Evolutionary conservation across 1,140 invertebrate species (phyloP).

Genomic region (Episyrphus balteatus): DNA sequence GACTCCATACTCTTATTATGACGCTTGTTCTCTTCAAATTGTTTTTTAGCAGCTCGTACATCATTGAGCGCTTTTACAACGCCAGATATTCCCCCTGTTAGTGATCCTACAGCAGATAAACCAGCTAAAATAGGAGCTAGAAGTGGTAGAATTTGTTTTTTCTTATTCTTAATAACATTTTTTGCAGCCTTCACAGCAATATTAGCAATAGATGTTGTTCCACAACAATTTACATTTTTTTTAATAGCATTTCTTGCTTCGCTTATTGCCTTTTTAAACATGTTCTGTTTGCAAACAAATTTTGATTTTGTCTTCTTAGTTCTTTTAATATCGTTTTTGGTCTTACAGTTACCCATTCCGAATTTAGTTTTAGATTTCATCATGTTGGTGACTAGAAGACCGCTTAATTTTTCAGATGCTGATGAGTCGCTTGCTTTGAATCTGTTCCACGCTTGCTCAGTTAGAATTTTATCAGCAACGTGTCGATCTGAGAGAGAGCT

Average conservation of each 20-base stretch:
- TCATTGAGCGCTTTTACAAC: slow-evolving; percentile 11
- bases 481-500: slow-evolving; percentile 26
- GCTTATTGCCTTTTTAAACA: not conserved
- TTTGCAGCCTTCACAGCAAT: slow-evolving; percentile 5
- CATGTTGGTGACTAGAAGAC: not conserved
- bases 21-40: slow-evolving; percentile 9
- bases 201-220: not conserved
- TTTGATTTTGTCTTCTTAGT: not conserved
- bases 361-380: not conserved
- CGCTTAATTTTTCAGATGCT: slow-evolving; percentile 1
- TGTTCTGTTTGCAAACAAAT: not conserved
- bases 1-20: slow-evolving; percentile 17
- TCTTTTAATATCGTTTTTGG: too few species aligned
- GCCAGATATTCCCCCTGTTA: slow-evolving; percentile 12
- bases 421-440: slow-evolving; percentile 27
- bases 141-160: slow-evolving; percentile 11
- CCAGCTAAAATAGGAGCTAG: slow-evolving; percentile 27
- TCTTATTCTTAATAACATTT: slow-evolving; percentile 5
- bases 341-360: not conserved
- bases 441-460: slow-evolving; percentile 32
- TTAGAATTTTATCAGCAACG: slow-evolving; percentile 23
- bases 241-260: not conserved
- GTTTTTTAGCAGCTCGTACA: slow-evolving; percentile 10
- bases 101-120: slow-evolving; percentile 17
- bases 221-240: not conserved